phyloP scores from a whole-genome alignment of 2,113 vertebrate genomes.

The Seriola dumerili region DNA sequence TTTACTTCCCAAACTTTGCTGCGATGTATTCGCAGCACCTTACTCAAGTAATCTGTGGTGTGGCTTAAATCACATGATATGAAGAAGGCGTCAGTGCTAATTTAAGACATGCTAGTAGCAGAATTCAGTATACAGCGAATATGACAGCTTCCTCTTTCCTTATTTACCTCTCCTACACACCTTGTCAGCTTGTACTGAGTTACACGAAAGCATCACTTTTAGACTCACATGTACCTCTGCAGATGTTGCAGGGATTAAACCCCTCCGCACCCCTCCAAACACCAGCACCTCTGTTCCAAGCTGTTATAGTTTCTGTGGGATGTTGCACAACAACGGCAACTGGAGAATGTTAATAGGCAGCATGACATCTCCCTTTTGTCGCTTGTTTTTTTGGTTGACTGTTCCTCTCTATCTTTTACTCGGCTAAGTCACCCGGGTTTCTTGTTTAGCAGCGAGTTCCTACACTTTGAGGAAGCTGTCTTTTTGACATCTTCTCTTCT shows the following conservation, averaged over 20 bases:
- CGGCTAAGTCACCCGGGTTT: not conserved
- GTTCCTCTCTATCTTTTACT: not conserved
- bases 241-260: constrained; percentile 36
- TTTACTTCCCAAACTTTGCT: not conserved
- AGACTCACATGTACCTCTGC: not conserved
- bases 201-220: not conserved
- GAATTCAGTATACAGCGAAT: constrained; percentile 1
- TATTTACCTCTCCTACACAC: constrained; percentile 22
- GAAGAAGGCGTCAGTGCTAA: not conserved
- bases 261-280: not conserved
- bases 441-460: not conserved
- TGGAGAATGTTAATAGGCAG: not conserved
- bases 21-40: not conserved
- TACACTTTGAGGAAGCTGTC: not conserved
- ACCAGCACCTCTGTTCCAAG: constrained; percentile 1
- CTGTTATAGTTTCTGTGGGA: not conserved
- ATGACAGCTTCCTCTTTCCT: not conserved
- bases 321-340: not conserved
- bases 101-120: not conserved
- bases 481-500: constrained; percentile 12
- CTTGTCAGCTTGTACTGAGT: constrained; percentile 7
- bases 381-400: not conserved
- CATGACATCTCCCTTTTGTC: not conserved
- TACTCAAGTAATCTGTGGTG: constrained; percentile 9
- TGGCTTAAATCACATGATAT: not conserved